Evolutionary conservation across 1,140 invertebrate species (phyloP).

Genomic region (Muscidifurax raptorellus): DNA sequence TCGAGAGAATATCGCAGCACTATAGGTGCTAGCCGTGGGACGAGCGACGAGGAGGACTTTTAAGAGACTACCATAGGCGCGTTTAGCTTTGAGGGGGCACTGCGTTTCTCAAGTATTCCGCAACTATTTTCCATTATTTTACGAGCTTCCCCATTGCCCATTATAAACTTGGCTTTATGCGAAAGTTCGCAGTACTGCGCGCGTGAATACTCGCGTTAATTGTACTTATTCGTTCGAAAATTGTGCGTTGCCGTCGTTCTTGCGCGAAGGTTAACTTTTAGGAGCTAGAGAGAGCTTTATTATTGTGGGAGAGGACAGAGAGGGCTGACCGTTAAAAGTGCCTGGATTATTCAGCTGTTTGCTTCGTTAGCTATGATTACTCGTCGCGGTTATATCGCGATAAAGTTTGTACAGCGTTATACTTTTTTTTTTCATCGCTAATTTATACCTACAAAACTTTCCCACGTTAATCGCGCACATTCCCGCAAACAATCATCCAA

Average conservation of each 20-base stretch:
- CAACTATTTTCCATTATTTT: conserved; percentile 36
- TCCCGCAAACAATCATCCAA: no score
- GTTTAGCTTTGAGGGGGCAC: background rate
- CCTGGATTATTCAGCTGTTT: background rate
- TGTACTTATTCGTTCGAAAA: conserved; percentile 7
- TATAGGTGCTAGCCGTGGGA: no score
- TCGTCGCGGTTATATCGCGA: no score
- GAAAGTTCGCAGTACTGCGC: background rate
- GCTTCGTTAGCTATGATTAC: background rate
- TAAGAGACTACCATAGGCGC: background rate
- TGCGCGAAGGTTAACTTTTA: background rate
- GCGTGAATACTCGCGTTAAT: conserved; percentile 5
- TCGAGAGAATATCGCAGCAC: no score
- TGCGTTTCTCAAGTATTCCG: conserved; percentile 13
- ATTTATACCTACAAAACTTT: no score
- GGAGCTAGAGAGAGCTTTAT: background rate
- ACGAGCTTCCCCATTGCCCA: background rate
- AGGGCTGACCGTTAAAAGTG: background rate
- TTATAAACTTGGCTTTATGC: conserved; percentile 28
- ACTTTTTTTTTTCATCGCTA: no score
- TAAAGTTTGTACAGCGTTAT: no score
- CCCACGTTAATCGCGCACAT: no score
- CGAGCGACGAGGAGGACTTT: background rate
- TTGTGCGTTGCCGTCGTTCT: background rate
- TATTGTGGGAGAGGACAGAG: background rate